phyloP scores from a whole-genome alignment of 2,888 invertebrate species.

The Himalopsyche japonica region DNA sequence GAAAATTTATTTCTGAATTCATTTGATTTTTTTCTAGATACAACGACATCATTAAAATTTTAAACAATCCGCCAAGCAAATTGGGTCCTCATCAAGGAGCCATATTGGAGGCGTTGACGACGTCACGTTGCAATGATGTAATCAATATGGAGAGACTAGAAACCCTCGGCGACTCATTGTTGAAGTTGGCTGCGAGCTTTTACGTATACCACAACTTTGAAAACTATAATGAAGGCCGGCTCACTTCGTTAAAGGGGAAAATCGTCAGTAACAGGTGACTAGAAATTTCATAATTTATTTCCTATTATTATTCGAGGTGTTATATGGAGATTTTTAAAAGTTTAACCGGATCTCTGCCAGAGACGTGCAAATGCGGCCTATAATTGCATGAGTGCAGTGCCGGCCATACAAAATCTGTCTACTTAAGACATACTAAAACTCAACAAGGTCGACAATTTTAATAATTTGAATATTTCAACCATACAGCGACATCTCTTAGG shows the following conservation, averaged over 20 bases:
- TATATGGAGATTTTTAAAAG: too few species aligned
- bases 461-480: too few species aligned
- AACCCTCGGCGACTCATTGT: slow-evolving; percentile 86
- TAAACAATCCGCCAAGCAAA: slow-evolving; percentile 39
- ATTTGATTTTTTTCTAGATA: slow-evolving; percentile 45
- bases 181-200: slow-evolving; percentile 78
- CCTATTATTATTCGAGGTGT: too few species aligned
- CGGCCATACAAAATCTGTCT: too few species aligned
- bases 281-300: too few species aligned
- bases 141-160: slow-evolving; percentile 82
- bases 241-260: slow-evolving; percentile 72
- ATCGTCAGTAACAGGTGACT: slow-evolving; percentile 75
- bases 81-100: slow-evolving; percentile 56
- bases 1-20: not conserved
- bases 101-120: slow-evolving; percentile 67
- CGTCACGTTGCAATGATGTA: slow-evolving; percentile 72
- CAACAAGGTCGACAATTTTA: too few species aligned
- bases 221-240: slow-evolving; percentile 73
- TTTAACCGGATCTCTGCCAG: too few species aligned
- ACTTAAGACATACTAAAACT: too few species aligned
- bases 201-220: slow-evolving; percentile 74
- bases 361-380: too few species aligned
- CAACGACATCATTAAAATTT: slow-evolving; percentile 47
- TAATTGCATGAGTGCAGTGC: too few species aligned
- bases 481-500: too few species aligned